Conservation (phyloP, 2,888 invertebrate species). For the Tenthredo distinguenda region DNA sequence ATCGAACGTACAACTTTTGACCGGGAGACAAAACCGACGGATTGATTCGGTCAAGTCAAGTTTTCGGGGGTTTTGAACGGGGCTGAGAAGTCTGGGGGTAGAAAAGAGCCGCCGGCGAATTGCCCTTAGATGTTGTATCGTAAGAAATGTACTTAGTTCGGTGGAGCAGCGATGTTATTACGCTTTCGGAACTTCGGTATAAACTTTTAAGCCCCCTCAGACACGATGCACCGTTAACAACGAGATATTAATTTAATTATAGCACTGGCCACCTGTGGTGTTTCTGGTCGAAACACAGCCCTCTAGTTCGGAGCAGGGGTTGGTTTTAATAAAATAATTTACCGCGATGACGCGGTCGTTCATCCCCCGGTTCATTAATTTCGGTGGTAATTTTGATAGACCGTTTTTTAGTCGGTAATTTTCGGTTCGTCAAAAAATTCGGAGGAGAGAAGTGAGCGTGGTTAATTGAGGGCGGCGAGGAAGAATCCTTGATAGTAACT, state of each 20-base stretch:
- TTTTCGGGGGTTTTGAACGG: neutral
- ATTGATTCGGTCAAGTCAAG: neutral
- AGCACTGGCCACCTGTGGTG: conserved; percentile 46
- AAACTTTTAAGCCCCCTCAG: conserved; percentile 6
- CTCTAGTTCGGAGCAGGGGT: conserved; percentile 2
- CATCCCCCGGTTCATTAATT: conserved; percentile 29
- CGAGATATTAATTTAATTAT: conserved; percentile 51
- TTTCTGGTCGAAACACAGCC: conserved; percentile 6
- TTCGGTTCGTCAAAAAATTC: neutral
- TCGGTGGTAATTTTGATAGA: conserved; percentile 41
- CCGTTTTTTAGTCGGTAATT: neutral
- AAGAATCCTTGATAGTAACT: neutral
- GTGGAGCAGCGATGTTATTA: neutral
- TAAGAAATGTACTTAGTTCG: neutral
- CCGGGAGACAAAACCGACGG: neutral
- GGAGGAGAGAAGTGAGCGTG: neutral
- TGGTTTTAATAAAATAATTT: conserved; percentile 51
- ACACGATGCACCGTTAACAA: conserved; percentile 24
- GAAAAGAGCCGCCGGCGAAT: neutral
- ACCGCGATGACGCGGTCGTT: conserved; percentile 39
- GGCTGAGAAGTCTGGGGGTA: neutral
- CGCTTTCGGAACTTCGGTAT: neutral
- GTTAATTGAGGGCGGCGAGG: neutral
- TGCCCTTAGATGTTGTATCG: neutral
- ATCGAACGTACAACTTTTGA: neutral